Evolutionary conservation across 92 coral and sea anemone species (phyloP).

Genomic region (Porites cylindrica): DNA sequence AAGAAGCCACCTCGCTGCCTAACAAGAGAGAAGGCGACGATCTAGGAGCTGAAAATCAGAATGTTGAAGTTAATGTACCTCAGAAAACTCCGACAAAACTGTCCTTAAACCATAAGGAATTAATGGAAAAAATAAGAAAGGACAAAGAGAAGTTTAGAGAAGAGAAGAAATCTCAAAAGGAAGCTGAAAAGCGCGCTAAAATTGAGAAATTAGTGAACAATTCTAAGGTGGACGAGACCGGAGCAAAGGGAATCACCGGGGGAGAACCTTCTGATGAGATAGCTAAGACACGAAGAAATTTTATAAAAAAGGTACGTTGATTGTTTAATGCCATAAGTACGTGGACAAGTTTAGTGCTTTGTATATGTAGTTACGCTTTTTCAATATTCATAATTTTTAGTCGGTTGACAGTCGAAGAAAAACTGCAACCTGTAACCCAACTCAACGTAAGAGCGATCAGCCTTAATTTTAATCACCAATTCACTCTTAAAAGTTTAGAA

Average conservation of each 20-base stretch:
- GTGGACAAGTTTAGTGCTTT: background rate
- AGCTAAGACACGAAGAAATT: conserved; percentile 78
- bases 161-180: conserved; percentile 76
- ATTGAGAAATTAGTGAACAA: conserved; percentile 76
- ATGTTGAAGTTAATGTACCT: background rate
- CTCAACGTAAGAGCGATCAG: too few relatives aligned
- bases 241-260: conserved; percentile 63
- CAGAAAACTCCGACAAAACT: conserved; percentile 6
- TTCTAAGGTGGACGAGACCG: conserved; percentile 52
- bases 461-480: too few relatives aligned
- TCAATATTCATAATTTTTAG: too few relatives aligned
- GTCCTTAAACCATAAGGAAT: conserved; percentile 62
- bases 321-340: background rate
- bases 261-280: conserved; percentile 88
- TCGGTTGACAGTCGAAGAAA: too few relatives aligned
- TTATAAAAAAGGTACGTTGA: conserved; percentile 77
- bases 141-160: conserved; percentile 88
- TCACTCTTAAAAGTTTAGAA: too few relatives aligned
- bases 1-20: background rate
- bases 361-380: background rate
- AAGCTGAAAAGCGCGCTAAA: conserved; percentile 67
- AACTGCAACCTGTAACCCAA: too few relatives aligned
- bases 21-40: background rate
- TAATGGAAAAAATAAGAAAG: conserved; percentile 78
- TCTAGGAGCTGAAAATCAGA: background rate